Percentiles rank a stretch among this genome's conserved stretches.
Conservation (phyloP, 2,113 vertebrate genomes). For the Ailuropoda melanoleuca region DNA sequence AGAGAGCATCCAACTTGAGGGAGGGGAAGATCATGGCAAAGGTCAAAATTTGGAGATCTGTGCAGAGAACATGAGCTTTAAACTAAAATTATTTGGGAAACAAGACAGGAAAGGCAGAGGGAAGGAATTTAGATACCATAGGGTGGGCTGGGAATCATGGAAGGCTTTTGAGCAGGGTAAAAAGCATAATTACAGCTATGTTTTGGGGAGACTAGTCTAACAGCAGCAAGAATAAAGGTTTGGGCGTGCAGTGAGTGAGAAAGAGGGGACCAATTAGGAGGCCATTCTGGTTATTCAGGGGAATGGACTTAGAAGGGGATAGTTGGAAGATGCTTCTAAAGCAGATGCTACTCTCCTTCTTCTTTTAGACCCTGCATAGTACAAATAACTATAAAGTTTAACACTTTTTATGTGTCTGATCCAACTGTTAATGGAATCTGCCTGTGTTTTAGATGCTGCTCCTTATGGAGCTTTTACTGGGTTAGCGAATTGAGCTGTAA, state of each 20-base stretch:
- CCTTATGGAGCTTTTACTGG: neutral
- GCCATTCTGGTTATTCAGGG: neutral
- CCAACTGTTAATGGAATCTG: neutral
- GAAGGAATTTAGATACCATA: neutral
- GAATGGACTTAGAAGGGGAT: neutral
- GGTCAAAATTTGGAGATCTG: neutral
- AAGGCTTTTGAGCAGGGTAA: neutral
- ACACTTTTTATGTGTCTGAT: neutral
- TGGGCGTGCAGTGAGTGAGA: neutral
- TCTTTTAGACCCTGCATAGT: neutral
- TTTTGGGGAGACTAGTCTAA: neutral
- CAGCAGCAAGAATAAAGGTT: neutral
- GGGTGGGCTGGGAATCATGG: neutral
- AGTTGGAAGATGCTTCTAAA: neutral
- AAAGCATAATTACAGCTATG: neutral
- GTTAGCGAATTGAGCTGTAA: neutral
- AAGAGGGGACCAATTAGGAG: too few species aligned
- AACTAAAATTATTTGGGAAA: neutral
- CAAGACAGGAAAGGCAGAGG: neutral
- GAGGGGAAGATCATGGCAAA: neutral
- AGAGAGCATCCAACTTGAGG: rapidly evolving
- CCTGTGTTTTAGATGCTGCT: conserved; percentile 6
- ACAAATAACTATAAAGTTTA: neutral
- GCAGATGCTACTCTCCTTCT: neutral
- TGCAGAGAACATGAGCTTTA: neutral